These are phyloP conservation scores for Platysternon megacephalum DNA, from an alignment of 2,113 vertebrate species.

Conservation along the genomic window DNA sequence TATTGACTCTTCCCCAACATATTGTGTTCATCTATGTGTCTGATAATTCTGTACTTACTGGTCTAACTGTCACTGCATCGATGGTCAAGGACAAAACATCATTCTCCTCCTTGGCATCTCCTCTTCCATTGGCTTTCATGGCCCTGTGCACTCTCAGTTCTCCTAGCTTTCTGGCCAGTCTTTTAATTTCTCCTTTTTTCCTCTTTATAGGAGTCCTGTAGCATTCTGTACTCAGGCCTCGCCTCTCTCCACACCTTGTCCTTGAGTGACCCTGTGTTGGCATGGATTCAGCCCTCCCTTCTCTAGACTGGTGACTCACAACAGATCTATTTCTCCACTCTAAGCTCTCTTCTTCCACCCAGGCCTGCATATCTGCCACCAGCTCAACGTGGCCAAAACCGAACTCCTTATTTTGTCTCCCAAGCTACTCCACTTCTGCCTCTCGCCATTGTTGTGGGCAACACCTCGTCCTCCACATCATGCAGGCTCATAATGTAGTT, in stretches of 20 bases:
- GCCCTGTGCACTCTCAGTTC: background rate
- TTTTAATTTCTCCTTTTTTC: rapidly evolving
- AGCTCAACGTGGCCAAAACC: background rate
- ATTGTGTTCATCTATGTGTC: too few species aligned
- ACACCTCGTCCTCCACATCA: background rate
- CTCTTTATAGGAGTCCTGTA: background rate
- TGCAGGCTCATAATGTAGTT: rapidly evolving
- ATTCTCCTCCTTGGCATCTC: background rate
- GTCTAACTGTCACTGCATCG: background rate
- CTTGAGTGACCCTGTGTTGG: background rate
- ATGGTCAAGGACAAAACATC: background rate
- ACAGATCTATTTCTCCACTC: background rate
- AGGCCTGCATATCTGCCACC: background rate
- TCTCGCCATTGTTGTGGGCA: conserved; percentile 3
- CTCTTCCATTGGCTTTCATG: background rate
- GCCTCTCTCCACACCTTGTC: background rate
- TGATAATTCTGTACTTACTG: too few species aligned
- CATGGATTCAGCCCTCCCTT: background rate
- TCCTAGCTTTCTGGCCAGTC: background rate
- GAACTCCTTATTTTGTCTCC: background rate
- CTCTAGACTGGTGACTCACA: background rate
- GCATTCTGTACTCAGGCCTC: background rate
- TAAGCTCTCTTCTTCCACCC: background rate
- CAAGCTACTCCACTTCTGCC: background rate
- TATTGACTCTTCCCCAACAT: too few species aligned